These are phyloP conservation scores for Origma solitaria DNA, from an alignment of 2,113 vertebrate genomes.

Conservation along the genomic window DNA sequence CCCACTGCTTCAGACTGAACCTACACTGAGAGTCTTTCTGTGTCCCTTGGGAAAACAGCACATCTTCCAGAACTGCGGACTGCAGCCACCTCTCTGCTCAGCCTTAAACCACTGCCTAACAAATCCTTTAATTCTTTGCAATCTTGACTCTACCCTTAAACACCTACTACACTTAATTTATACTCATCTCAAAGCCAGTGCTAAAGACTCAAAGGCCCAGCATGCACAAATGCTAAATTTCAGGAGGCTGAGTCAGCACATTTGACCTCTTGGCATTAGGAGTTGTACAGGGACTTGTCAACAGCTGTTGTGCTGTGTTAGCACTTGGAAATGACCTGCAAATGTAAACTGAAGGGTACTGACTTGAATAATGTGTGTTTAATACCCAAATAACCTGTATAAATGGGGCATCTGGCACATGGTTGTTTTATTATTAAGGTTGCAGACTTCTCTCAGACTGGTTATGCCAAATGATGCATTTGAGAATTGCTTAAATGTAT, in stretches of 20 bases:
- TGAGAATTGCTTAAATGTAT: background rate
- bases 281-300: conserved; percentile 26
- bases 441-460: background rate
- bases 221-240: background rate
- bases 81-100: background rate
- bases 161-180: background rate
- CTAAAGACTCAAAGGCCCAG: background rate
- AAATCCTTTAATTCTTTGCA: background rate
- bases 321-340: background rate
- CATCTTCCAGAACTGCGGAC: background rate
- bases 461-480: background rate
- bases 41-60: background rate
- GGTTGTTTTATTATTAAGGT: background rate
- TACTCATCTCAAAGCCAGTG: background rate
- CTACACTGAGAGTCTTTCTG: background rate
- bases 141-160: background rate
- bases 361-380: background rate
- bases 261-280: background rate
- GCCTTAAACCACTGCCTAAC: background rate
- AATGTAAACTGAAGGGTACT: background rate
- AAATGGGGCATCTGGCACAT: background rate
- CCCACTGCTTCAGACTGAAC: background rate
- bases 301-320: conserved; percentile 32
- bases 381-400: background rate
- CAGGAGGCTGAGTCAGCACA: conserved; percentile 23